These are phyloP conservation scores for Neotragus moschatus DNA, from an alignment of 2,113 vertebrate species.

Conservation along the genomic window DNA sequence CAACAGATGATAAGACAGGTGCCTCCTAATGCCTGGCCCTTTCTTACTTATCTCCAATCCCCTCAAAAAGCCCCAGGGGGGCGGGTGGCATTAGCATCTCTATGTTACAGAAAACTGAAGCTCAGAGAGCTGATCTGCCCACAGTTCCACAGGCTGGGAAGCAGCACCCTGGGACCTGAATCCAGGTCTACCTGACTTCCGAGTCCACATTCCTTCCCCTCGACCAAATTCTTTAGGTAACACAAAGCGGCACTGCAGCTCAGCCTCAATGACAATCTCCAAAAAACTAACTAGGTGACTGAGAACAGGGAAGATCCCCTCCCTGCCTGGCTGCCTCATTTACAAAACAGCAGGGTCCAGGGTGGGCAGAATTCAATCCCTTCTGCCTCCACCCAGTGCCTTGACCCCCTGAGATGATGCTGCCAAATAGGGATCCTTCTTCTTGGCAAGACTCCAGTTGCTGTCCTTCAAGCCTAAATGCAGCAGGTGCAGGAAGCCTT, in stretches of 20 bases:
- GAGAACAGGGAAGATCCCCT: not conserved
- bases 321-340: not conserved
- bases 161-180: not conserved
- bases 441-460: not conserved
- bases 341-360: not conserved
- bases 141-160: not conserved
- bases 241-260: not conserved
- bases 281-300: not conserved
- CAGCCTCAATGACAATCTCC: not conserved
- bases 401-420: not conserved
- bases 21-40: not conserved
- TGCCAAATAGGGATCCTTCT: not conserved
- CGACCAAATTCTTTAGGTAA: not conserved
- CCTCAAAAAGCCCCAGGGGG: not conserved
- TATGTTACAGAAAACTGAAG: not conserved
- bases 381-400: not conserved
- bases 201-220: not conserved
- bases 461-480: too few relatives aligned
- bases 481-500: not conserved
- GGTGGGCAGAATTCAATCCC: not conserved
- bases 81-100: not conserved
- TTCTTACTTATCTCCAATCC: conserved; percentile 13
- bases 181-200: not conserved
- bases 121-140: not conserved
- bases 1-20: not conserved